Percentiles rank a stretch among this genome's conserved stretches.
Conservation (phyloP, 2,888 invertebrate species). For the Azorinus chamasolen region DNA sequence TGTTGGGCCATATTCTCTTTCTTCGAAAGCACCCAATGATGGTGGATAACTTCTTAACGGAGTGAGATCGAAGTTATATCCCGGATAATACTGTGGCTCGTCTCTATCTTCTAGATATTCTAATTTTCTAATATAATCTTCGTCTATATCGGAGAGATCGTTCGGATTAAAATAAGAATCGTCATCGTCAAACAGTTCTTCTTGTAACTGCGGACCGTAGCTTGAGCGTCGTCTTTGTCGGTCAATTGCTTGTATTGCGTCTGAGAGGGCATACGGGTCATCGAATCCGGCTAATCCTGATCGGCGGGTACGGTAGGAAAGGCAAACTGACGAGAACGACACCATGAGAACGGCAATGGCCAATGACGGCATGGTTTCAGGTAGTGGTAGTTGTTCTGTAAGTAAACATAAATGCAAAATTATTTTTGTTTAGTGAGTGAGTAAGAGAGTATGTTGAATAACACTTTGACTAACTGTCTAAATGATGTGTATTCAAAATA, state of each 20-base stretch:
- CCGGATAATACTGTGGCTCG: background rate
- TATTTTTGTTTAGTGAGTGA: too few relatives aligned
- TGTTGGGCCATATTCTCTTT: conserved; percentile 28
- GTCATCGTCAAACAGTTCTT: conserved; percentile 31
- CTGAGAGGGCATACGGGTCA: conserved; percentile 55
- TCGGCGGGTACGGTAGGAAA: conserved; percentile 33
- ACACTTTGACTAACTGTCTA: too few relatives aligned
- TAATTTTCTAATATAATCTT: background rate
- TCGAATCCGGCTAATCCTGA: conserved; percentile 47
- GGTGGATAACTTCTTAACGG: background rate
- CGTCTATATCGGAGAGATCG: conserved; percentile 14
- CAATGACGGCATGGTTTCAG: too few relatives aligned
- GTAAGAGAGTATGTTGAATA: too few relatives aligned
- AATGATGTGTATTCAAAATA: too few relatives aligned
- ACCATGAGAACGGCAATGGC: too few relatives aligned
- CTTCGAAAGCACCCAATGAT: conserved; percentile 4
- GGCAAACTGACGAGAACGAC: background rate
- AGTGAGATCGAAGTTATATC: too few relatives aligned
- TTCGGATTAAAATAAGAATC: conserved; percentile 54
- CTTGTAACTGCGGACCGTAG: conserved; percentile 19
- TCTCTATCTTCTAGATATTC: conserved; percentile 12
- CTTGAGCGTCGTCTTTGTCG: conserved; percentile 26
- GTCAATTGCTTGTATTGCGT: conserved; percentile 40
- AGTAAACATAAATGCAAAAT: too few relatives aligned
- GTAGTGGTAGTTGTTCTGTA: too few relatives aligned